Evolutionary conservation across 2,888 invertebrate genomes (phyloP), one percentile per base, ranked within the genome.

Genomic region (Resseliella maxima): DNA sequence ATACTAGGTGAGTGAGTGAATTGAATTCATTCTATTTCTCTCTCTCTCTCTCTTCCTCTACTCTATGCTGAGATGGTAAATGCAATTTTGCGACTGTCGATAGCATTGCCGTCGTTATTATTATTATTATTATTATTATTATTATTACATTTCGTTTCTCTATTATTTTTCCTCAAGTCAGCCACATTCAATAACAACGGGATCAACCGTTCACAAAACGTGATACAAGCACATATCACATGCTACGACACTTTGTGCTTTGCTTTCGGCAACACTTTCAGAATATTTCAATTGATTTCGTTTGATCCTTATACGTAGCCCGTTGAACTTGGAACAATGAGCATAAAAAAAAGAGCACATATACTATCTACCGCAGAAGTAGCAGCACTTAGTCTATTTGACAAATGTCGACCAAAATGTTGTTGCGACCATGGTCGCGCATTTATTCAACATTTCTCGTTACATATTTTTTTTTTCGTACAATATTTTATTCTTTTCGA

Each of bases 131-230:
- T 59, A 3, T 59, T 59, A 24, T 59, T 59, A 12, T 59, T 59
- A 6, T 59, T 59, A 3, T 72, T 59, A 24, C 6, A n/a, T n/a
- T n/a, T n/a, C n/a, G n/a, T n/a, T n/a, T n/a, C 24, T 3, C 6
- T 59, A 12, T 59, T 59, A 15, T 59, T 59, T 72, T 72, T 72
- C 31, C 27, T 18, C 15, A 1, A 31, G 72, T 15, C 35, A 72
- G 10, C 15, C 72, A 72, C 31, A 31, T 72, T 72, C 72, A 72
- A 72, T 72, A 72, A 72, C 27, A 27, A 72, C n/a, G 31, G n/a
- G 31, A 72, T 72, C 72, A 72, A 72, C 72, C 15, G 27, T 72
- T 5, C 35, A 72, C 31, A 31, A 72, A 72, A 31, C 35, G 31
- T 35, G 35, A 72, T 72, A 72, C 72, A 31, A 31, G 31, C 18